Base-by-base conservation (phyloP, 2,797 vertebrate genomes). In the Coracias cyanogaster region DNA sequence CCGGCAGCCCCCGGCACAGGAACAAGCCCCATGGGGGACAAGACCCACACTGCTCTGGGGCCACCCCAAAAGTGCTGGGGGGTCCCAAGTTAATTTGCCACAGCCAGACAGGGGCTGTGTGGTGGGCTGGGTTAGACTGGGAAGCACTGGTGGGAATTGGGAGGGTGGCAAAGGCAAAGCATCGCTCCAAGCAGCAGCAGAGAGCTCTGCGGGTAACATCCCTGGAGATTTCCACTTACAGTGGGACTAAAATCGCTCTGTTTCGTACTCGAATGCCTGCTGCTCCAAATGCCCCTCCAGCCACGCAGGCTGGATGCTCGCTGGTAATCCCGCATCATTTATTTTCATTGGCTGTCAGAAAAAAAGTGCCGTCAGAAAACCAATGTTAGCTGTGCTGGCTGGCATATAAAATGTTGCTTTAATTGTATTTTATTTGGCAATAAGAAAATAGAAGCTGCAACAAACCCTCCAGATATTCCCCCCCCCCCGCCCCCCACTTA, bases 341-440 rank as follows among this genome's bases (percentile, higher is more conserved):
- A 46, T 90, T 94, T 95, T 83, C 95, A 84, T 84, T 94, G 94
- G 94, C 90, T 91, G 82, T 79, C 88, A 94, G 77, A 45, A 51
- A 89, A 89, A 71, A 91, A 96, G 62, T 62, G 94, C 94, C 21
- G 8, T 94, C 94, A 94, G 94, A 82, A 91, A 85, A 78, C 89
- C 51, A n/a, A 61, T 25, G 67, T 64, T 76, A 64, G 93, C 84
- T 82, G 7, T 69, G 89, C 90, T 90, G 83, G 41, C 78, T 90
- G 95, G 90, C 89, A 54, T 67, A 37, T 35, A 70, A 93, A 96
- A 93, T n/a, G 69, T 83, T 93, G 85, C 89, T 95, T 96, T 94
- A 96, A 94, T 93, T 89, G 90, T 95, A 48, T 94, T 95, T 96
- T 96, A 95, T 93, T 94, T 92, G 76, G 87, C 90, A 94, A 80